Evolutionary conservation across 2,888 invertebrate species (phyloP).

Genomic region (Trachelus troglodyta): DNA sequence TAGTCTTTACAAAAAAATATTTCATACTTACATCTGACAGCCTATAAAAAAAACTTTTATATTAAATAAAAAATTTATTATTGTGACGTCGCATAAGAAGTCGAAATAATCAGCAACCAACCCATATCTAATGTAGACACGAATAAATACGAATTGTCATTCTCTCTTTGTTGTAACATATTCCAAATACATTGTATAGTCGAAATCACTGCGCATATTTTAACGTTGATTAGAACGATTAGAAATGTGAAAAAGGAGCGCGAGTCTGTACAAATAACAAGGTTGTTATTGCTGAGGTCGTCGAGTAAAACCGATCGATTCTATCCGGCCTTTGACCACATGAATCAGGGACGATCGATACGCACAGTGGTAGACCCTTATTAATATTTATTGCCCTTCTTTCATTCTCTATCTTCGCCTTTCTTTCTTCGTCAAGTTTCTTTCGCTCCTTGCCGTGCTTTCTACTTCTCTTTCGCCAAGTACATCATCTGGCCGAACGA

Average conservation of each 20-base stretch:
- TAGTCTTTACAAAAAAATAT: neutral
- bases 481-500: neutral
- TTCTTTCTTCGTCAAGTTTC: slow-evolving; percentile 13
- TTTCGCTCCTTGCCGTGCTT: slow-evolving; percentile 17
- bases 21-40: neutral
- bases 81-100: neutral
- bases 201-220: neutral
- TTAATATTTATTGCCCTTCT: slow-evolving; percentile 22
- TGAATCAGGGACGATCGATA: slow-evolving; percentile 23
- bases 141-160: neutral
- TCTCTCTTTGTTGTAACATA: neutral
- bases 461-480: slow-evolving; percentile 12
- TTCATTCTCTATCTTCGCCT: slow-evolving; percentile 16
- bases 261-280: slow-evolving; percentile 6
- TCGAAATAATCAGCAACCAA: neutral
- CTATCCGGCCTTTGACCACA: slow-evolving; percentile 22
- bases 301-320: slow-evolving; percentile 11
- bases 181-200: neutral
- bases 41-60: neutral
- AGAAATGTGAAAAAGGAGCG: neutral
- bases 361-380: slow-evolving; percentile 20
- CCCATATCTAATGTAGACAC: neutral
- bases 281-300: slow-evolving; percentile 9
- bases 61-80: neutral
- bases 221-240: neutral